Base-by-base conservation (phyloP, 2,113 vertebrate genomes). In the Ceuthmochares aereus region DNA sequence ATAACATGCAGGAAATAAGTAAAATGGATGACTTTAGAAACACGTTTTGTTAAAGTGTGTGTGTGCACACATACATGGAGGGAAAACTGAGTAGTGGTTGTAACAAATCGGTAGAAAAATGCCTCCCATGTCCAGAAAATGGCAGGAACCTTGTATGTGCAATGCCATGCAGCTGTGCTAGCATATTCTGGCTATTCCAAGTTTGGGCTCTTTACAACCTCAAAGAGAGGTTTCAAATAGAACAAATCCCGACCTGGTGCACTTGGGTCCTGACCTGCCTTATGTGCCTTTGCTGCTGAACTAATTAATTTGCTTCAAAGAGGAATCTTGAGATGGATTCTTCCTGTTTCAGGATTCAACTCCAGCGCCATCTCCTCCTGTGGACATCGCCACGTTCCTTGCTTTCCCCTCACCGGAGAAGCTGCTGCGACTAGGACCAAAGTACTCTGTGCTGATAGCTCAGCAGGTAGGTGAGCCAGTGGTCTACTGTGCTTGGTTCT, bases 341-440 rank as follows among this genome's bases (percentile, higher is more conserved):
- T 30, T 29, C 66, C 12, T 69, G 36, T 96, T 91, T 22, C 87
- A 98, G 99, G 95, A 98, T 59, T 98, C 98, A 19, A 98, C 98
- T 34, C 98, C 99, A 2, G 87, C 96, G 56, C 97, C 98, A 6
- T 88, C 96, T 93, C 97, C 98, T 54, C 98, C 99, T 19, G 97
- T 98, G 55, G 99, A 99, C 4, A 96, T 99, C 84, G 97, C 98
- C 49, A 98, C 98, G 0, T 99, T 99, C 96, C 98, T 99, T 93
- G 98, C 98, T 87, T 99, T 99, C 82, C 99, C 99, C 0, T 99
- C 99, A 3, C 98, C 99, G 2, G 99, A 99, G 91, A 99, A 99
- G 91, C 98, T 99, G 74, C 98, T 99, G 66, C 98, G 98, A 37
- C 98, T 99, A 5, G 99, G 99, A 2, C 97, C 98, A 32, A 98